These are phyloP conservation scores for Bucco capensis DNA, from an alignment of 2,113 vertebrate genomes.

Conservation along the genomic window DNA sequence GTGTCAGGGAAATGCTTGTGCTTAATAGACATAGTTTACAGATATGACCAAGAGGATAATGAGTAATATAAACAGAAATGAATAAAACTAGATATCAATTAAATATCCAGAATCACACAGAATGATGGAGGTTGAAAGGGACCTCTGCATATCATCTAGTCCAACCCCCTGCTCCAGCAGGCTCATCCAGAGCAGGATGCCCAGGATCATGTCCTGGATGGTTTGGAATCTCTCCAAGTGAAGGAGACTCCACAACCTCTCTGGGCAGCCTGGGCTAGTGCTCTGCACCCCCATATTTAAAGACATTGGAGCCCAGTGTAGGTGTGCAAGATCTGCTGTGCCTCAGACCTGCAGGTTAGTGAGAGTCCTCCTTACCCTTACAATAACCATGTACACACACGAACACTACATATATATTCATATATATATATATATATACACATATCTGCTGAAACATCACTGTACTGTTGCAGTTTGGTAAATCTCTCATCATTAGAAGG, in stretches of 20 bases:
- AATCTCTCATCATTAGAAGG: neutral
- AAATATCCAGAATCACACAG: neutral
- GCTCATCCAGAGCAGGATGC: too few relatives aligned
- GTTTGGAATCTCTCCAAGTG: too few relatives aligned
- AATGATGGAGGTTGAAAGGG: too few relatives aligned
- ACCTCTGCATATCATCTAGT: too few relatives aligned
- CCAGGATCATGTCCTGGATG: too few relatives aligned
- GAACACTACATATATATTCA: fast-evolving
- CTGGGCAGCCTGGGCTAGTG: too few relatives aligned
- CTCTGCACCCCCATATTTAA: neutral
- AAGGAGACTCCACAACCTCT: too few relatives aligned
- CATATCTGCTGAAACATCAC: neutral
- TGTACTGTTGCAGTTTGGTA: neutral
- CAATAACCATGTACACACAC: too few relatives aligned
- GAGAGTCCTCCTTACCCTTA: too few relatives aligned
- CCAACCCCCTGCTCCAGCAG: too few relatives aligned
- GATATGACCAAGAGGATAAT: neutral
- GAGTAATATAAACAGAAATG: neutral
- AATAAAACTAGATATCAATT: neutral
- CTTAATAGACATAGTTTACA: neutral
- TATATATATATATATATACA: too few relatives aligned
- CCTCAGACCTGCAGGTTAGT: neutral
- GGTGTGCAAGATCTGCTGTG: too few relatives aligned
- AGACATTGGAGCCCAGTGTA: neutral
- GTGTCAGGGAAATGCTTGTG: neutral